Percentiles rank a stretch among this genome's conserved stretches.
Evolutionary conservation across 2,888 invertebrate species (phyloP).

Genomic region (Monoplex corrugatus): DNA sequence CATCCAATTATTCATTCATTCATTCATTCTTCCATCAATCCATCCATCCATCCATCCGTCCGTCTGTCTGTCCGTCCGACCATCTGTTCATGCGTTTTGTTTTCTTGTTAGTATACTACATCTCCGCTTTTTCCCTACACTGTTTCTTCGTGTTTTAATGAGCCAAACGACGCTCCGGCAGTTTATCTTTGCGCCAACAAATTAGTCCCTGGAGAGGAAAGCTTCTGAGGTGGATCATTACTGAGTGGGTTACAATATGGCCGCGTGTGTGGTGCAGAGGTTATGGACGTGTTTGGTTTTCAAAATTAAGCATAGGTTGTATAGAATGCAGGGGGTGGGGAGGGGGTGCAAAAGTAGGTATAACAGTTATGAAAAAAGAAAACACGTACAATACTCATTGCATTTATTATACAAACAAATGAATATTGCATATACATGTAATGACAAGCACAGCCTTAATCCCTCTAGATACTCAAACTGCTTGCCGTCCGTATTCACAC

Average conservation of each 20-base stretch:
- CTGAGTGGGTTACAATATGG: conserved; percentile 36
- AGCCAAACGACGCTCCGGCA: conserved; percentile 51
- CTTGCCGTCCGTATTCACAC: too few relatives aligned
- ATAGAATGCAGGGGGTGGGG: neutral
- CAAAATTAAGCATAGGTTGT: too few relatives aligned
- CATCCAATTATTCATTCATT: neutral
- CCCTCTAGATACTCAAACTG: too few relatives aligned
- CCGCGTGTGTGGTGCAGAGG: neutral
- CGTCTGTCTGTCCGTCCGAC: neutral
- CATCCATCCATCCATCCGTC: neutral
- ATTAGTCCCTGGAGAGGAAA: conserved; percentile 53
- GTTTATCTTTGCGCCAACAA: conserved; percentile 57
- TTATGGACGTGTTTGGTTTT: neutral
- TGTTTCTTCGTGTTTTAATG: conserved; percentile 49
- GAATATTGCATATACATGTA: too few relatives aligned
- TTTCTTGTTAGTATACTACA: neutral
- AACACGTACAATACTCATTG: too few relatives aligned
- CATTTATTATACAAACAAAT: too few relatives aligned
- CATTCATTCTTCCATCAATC: neutral
- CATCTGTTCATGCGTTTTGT: neutral
- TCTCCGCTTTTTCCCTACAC: neutral
- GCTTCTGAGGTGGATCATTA: conserved; percentile 35
- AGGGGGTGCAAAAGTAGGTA: too few relatives aligned
- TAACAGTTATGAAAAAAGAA: too few relatives aligned
- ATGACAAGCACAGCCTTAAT: too few relatives aligned